Base-by-base conservation (phyloP, 2,113 vertebrate species). In the Melanostigma gelatinosum region DNA sequence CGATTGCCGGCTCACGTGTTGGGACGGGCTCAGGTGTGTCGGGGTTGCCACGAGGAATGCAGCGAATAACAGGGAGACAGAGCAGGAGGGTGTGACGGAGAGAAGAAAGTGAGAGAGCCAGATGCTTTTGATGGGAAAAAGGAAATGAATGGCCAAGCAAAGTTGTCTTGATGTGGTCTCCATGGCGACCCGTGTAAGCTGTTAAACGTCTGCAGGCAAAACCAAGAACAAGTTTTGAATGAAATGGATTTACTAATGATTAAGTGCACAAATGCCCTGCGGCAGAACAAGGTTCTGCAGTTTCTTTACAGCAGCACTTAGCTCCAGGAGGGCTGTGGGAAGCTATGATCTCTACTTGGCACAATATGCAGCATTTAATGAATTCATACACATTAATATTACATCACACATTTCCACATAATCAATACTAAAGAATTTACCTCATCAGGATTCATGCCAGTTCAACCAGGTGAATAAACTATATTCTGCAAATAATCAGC, bases 21-120 rank as follows among this genome's bases (percentile, higher is more conserved):
- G 48, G 74, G 88, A 84, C 87, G 69, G 72, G 87, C 79, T 80
- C 83, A 87, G 89, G 82, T 90, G 90, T 89, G 87, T 65, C 9
- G 36, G 40, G 54, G 60, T 76, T 48, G 68, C 82, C 63, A 42
- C 65, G 1, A 84, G 87, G 78, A 87, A 92, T 85, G 79, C 62
- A 10, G 6, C 44, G 12, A 52, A 54, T 69, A 57, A 61, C 29
- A 42, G 22, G 8, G 8, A 48, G 79, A 58, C 29, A 1, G 58
- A 52, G n/a, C 22, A 0, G 55, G 32, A 67, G 80, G 67, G 64
- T 36, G 80, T 46, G 54, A 55, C 72, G n/a, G 75, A 20, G 65
- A 81, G 79, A 89, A 68, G 63, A 78, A 83, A 87, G 71, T 54
- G 54, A 77, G 54, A 77, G 54, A 75, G 68, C 65, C 76, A 75